These are phyloP conservation scores for Coregonus ussuriensis DNA, from an alignment of 2,797 vertebrate species.

Conservation along the genomic window DNA sequence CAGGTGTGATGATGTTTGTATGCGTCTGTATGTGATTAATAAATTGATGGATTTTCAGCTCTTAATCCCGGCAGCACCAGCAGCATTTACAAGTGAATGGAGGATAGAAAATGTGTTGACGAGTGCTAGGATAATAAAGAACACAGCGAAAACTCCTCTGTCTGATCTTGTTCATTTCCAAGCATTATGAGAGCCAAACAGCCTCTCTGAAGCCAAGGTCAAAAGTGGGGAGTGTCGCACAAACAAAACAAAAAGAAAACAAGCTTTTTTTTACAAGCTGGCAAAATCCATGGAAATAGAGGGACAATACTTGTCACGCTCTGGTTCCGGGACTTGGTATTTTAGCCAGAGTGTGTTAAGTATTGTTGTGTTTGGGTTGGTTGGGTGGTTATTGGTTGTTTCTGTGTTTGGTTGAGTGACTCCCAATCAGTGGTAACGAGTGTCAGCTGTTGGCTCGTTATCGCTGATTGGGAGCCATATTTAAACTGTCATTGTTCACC, in stretches of 20 bases:
- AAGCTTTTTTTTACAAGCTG: conserved; percentile 49
- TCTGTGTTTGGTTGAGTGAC: too few relatives aligned
- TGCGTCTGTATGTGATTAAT: neutral
- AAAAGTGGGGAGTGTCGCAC: conserved; percentile 41
- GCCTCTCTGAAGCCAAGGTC: conserved; percentile 51
- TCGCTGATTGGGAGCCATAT: too few relatives aligned
- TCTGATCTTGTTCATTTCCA: conserved; percentile 30
- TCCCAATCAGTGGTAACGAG: too few relatives aligned
- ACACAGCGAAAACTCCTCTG: conserved; percentile 4
- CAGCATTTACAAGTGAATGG: neutral
- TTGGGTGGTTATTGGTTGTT: too few relatives aligned
- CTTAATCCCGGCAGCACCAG: neutral
- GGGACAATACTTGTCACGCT: conserved; percentile 9
- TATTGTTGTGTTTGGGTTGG: too few relatives aligned
- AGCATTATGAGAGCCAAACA: conserved; percentile 22
- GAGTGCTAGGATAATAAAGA: conserved; percentile 4
- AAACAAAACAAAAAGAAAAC: conserved; percentile 44
- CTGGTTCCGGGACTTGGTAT: too few relatives aligned
- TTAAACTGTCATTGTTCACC: too few relatives aligned
- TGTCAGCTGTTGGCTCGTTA: too few relatives aligned
- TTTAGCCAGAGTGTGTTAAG: too few relatives aligned
- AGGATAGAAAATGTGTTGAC: conserved; percentile 3
- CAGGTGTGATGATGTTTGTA: too few relatives aligned
- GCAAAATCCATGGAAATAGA: conserved; percentile 47
- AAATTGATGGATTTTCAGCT: neutral